A percentile compares a stretch with the other conserved stretches of the same genome.
Conservation (phyloP, 2,888 invertebrate species). For the Rhamphomyia laevipes region DNA sequence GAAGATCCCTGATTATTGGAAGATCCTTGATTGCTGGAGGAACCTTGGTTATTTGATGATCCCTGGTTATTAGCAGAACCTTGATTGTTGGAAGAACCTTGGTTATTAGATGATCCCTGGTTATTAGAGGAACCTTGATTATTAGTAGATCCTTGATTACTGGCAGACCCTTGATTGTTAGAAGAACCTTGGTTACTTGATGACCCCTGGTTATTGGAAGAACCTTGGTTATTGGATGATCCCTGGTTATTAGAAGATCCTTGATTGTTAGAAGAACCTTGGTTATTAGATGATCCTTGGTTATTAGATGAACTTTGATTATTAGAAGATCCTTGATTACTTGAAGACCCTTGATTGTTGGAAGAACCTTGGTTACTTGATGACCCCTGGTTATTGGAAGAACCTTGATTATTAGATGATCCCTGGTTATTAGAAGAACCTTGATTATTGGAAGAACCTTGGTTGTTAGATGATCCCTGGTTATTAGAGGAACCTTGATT, state of each 20-base stretch:
- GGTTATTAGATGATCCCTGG: slow-evolving; percentile 9
- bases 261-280: slow-evolving; percentile 11
- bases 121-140: slow-evolving; percentile 9
- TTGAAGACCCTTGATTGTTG: slow-evolving; percentile 11
- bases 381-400: slow-evolving; percentile 11
- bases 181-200: slow-evolving; percentile 1
- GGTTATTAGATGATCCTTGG: slow-evolving; percentile 9
- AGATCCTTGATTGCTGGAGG: slow-evolving; percentile 10
- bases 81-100: slow-evolving; percentile 14
- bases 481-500: slow-evolving; percentile 10
- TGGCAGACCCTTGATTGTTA: slow-evolving; percentile 6
- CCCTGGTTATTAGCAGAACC: slow-evolving; percentile 10
- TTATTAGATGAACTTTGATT: slow-evolving; percentile 10
- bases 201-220: background rate
- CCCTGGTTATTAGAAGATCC: slow-evolving; percentile 10
- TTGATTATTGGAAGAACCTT: slow-evolving; percentile 9
- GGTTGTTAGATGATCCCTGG: slow-evolving; percentile 9
- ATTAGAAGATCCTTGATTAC: slow-evolving; percentile 9
- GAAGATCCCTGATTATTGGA: slow-evolving; percentile 2
- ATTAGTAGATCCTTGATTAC: slow-evolving; percentile 15
- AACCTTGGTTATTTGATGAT: slow-evolving; percentile 11
- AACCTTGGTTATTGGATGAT: slow-evolving; percentile 12
- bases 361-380: slow-evolving; percentile 11
- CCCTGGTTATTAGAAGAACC: slow-evolving; percentile 8
- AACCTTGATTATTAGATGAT: slow-evolving; percentile 10